Conservation (phyloP, 2,797 vertebrate species). For the Corythornis leucogaster region DNA sequence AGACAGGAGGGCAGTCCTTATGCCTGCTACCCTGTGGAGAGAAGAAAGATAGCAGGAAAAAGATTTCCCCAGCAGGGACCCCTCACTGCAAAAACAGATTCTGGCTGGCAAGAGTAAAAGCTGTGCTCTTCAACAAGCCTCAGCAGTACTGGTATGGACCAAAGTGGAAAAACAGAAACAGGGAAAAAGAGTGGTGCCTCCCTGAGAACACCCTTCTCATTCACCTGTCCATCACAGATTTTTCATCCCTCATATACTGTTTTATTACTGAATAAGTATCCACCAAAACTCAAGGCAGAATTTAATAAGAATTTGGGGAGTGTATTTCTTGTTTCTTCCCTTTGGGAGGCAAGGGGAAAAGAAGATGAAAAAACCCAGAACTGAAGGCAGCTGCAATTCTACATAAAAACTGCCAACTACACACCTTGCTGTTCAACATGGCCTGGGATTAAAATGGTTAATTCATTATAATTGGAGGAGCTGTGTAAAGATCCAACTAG, state of each 20-base stretch:
- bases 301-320: neutral
- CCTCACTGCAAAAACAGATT: conserved; percentile 32
- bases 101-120: conserved; percentile 16
- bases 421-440: neutral
- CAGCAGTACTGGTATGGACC: neutral
- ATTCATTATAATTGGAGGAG: conserved; percentile 12
- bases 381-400: neutral
- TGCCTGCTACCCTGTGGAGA: neutral
- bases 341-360: neutral
- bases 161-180: neutral
- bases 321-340: neutral
- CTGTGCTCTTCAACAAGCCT: neutral
- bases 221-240: neutral
- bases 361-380: neutral
- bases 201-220: neutral
- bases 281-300: neutral
- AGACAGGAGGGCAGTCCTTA: conserved; percentile 5
- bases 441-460: conserved; percentile 1
- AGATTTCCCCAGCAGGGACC: conserved; percentile 32
- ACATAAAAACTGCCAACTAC: neutral
- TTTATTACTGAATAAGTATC: neutral
- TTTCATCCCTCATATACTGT: neutral
- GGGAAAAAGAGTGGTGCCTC: neutral
- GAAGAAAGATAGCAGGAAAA: conserved; percentile 19
- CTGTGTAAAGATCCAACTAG: conserved; percentile 37